These are phyloP conservation scores for Drosophila mojavensis DNA, from an alignment of 1,140 invertebrate genomes.

Conservation along the genomic window DNA sequence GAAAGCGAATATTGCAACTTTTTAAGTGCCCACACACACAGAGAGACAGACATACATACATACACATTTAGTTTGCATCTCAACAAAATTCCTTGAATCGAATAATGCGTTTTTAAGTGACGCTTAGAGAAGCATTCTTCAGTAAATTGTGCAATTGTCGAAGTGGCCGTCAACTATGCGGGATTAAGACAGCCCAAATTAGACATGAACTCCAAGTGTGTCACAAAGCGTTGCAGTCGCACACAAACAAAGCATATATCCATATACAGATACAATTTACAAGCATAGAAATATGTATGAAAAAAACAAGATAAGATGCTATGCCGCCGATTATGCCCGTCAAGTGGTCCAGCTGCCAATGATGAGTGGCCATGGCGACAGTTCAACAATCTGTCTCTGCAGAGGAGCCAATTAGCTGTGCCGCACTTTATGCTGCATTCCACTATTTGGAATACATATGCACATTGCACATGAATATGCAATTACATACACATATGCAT, in stretches of 20 bases:
- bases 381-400: constrained; percentile 74
- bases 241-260: constrained; percentile 2
- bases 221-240: constrained; percentile 24
- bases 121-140: constrained; percentile 81
- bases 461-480: neutral
- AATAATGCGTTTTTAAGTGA: constrained; percentile 83
- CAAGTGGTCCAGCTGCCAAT: constrained; percentile 37
- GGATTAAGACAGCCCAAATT: constrained; percentile 50
- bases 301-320: constrained; percentile 44
- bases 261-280: neutral
- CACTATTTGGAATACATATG: neutral
- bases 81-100: constrained; percentile 56
- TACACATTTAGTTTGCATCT: neutral
- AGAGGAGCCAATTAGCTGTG: constrained; percentile 7
- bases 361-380: constrained; percentile 40
- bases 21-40: constrained; percentile 6
- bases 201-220: constrained; percentile 44
- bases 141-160: constrained; percentile 79
- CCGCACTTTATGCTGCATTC: neutral
- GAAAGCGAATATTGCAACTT: constrained; percentile 1
- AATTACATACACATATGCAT: neutral
- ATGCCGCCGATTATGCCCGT: constrained; percentile 52
- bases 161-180: constrained; percentile 49
- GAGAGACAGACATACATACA: too few species aligned
- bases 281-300: constrained; percentile 1